Evolutionary conservation across 1,140 invertebrate genomes (phyloP).

Genomic region (Teleopsis dalmanni): DNA sequence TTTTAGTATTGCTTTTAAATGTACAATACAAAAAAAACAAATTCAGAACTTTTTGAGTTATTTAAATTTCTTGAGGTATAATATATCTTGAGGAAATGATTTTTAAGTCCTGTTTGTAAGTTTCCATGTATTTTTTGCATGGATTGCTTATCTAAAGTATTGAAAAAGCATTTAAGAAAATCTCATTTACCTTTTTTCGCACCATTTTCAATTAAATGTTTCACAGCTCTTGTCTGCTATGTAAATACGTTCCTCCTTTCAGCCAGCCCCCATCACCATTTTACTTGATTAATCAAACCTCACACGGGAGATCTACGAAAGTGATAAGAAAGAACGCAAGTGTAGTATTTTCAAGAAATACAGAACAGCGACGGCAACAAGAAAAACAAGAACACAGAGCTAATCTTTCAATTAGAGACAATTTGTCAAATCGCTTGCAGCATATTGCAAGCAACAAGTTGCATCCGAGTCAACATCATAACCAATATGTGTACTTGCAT

Average conservation of each 20-base stretch:
- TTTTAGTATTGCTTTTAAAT: too few species aligned
- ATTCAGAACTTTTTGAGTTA: too few species aligned
- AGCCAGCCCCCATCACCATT: conserved; percentile 9
- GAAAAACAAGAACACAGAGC: conserved; percentile 25
- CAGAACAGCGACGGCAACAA: background rate
- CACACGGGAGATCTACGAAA: conserved; percentile 17
- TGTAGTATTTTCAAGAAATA: background rate
- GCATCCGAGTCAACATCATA: background rate
- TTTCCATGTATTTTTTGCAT: too few species aligned
- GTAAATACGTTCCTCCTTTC: conserved; percentile 8
- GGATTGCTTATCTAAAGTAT: too few species aligned
- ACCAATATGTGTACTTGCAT: background rate
- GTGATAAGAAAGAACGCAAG: conserved; percentile 5
- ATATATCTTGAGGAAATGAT: too few species aligned
- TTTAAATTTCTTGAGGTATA: too few species aligned
- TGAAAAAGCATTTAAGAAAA: too few species aligned
- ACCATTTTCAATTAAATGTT: too few species aligned
- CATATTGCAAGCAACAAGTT: conserved; percentile 11
- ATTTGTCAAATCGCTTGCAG: conserved; percentile 43
- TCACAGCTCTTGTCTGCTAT: too few species aligned
- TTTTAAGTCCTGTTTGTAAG: too few species aligned
- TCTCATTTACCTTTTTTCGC: too few species aligned
- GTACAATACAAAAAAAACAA: too few species aligned
- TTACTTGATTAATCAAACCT: conserved; percentile 41
- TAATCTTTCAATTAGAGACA: conserved; percentile 45